Evolutionary conservation across 2,113 vertebrate genomes (phyloP).

Genomic region (Rhea pennata): DNA sequence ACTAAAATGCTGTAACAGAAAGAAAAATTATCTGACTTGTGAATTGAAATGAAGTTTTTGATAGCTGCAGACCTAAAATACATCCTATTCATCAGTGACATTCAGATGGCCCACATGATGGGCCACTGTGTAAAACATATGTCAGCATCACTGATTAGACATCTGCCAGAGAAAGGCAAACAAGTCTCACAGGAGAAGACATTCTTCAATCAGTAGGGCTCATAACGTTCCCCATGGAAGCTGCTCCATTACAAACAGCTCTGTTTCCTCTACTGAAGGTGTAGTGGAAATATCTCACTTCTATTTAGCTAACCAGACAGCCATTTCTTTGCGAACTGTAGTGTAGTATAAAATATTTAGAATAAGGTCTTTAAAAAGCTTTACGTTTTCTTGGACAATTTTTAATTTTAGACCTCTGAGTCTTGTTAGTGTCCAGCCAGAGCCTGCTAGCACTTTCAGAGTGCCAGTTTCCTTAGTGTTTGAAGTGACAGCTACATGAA

Average conservation of each 20-base stretch:
- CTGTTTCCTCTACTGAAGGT: conserved; percentile 28
- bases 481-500: conserved; percentile 13
- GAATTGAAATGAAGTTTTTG: conserved; percentile 37
- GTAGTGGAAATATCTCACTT: conserved; percentile 57
- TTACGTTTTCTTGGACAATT: conserved; percentile 6
- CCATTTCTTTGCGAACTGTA: conserved; percentile 5
- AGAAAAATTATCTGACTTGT: conserved; percentile 7
- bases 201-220: conserved; percentile 16
- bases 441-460: background rate
- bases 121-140: background rate
- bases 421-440: background rate
- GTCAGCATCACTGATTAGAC: background rate
- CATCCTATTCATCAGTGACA: background rate
- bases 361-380: conserved; percentile 38
- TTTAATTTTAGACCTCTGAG: conserved; percentile 36
- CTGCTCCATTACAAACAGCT: background rate
- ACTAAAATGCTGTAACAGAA: background rate
- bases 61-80: conserved; percentile 18
- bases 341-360: conserved; percentile 2
- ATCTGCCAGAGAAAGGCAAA: background rate
- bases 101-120: background rate
- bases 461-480: conserved; percentile 16
- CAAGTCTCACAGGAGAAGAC: background rate
- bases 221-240: background rate
- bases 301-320: conserved; percentile 23